phyloP scores from a whole-genome alignment of 2,797 vertebrate genomes.

The Decapterus maruadsi region DNA sequence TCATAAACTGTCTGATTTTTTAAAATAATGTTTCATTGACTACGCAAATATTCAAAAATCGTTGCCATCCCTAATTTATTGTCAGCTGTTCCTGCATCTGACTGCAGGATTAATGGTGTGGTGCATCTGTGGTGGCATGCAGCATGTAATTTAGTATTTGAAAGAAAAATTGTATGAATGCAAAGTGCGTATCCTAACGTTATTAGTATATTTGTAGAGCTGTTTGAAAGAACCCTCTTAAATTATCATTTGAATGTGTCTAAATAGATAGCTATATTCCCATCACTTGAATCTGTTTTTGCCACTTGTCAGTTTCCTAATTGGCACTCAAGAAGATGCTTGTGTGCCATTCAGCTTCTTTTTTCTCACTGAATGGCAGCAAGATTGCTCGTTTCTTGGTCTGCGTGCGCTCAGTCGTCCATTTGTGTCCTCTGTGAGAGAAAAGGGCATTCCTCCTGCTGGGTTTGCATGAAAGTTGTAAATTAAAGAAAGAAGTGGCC shows the following conservation, averaged over 20 bases:
- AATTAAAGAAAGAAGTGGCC: conserved; percentile 34
- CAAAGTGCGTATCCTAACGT: not conserved
- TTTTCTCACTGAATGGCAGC: conserved; percentile 27
- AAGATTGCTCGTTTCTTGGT: conserved; percentile 26
- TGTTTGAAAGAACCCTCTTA: conserved; percentile 11
- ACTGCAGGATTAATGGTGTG: not conserved
- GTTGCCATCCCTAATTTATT: not conserved
- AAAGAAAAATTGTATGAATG: conserved; percentile 14
- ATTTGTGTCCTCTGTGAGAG: conserved; percentile 28
- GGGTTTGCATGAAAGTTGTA: conserved; percentile 39
- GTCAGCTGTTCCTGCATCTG: not conserved
- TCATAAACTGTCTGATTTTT: too few relatives aligned
- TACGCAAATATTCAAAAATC: too few relatives aligned
- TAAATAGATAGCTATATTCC: conserved; percentile 4
- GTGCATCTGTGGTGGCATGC: not conserved
- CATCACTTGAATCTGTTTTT: conserved; percentile 14
- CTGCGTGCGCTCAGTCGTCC: not conserved
- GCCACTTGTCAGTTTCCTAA: conserved; percentile 16
- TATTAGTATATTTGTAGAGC: not conserved
- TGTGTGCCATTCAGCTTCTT: conserved; percentile 16
- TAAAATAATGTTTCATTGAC: too few relatives aligned
- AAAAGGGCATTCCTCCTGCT: conserved; percentile 19
- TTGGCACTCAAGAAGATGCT: conserved; percentile 30
- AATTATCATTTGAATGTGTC: conserved; percentile 5
- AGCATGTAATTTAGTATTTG: not conserved